phyloP scores from a whole-genome alignment of 2,113 vertebrate species.

The Ginglymostoma cirratum region DNA sequence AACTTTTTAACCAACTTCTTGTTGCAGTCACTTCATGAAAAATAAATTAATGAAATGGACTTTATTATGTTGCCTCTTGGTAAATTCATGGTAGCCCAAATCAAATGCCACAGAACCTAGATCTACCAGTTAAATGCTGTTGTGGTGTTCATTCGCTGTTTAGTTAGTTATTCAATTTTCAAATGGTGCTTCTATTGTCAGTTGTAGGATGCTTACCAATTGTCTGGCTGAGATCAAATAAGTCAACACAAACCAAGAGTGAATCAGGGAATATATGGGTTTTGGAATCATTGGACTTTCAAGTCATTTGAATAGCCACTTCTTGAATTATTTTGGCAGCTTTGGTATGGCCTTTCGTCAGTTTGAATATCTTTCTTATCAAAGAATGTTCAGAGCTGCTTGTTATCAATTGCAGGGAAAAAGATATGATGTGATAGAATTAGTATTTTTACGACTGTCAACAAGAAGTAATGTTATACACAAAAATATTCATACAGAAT shows the following conservation, averaged over 20 bases:
- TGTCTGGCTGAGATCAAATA: not conserved
- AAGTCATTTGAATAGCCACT: not conserved
- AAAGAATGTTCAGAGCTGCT: not conserved
- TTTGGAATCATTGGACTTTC: not conserved
- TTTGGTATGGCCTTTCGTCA: not conserved
- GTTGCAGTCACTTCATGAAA: not conserved
- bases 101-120: not conserved
- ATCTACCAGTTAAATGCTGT: not conserved
- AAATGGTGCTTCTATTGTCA: not conserved
- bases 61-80: not conserved
- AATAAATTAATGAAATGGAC: not conserved
- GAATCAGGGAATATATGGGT: not conserved
- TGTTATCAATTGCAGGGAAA: not conserved
- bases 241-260: not conserved
- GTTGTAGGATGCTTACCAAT: not conserved
- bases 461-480: too few species aligned
- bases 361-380: not conserved
- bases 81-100: not conserved
- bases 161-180: not conserved
- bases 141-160: not conserved
- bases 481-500: too few species aligned
- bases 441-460: not conserved
- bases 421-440: not conserved
- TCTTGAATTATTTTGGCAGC: not conserved
- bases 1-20: not conserved